phyloP scores from a whole-genome alignment of 2,113 vertebrate species.

The Addax nasomaculatus region DNA sequence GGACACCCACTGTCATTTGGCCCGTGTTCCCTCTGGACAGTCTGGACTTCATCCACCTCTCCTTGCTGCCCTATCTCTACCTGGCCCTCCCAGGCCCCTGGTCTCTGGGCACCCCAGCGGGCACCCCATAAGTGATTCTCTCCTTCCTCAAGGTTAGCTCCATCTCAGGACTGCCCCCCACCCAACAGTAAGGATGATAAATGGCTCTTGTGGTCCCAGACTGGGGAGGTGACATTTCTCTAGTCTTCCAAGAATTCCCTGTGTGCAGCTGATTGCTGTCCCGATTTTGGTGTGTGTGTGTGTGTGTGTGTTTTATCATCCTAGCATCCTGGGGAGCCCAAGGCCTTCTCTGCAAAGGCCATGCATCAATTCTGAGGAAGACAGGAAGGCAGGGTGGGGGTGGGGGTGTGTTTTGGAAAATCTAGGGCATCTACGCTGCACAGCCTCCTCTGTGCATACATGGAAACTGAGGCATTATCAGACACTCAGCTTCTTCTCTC shows the following conservation, averaged over 20 bases:
- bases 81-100: fast-evolving
- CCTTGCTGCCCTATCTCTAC: background rate
- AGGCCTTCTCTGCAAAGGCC: conserved; percentile 46
- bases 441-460: background rate
- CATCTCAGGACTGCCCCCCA: background rate
- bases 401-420: background rate
- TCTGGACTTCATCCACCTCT: background rate
- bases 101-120: background rate
- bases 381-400: background rate
- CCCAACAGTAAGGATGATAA: conserved; percentile 43
- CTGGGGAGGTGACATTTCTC: conserved; percentile 56
- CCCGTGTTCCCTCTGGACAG: fast-evolving
- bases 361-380: conserved; percentile 5
- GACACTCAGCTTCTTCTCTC: background rate
- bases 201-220: conserved; percentile 18
- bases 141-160: conserved; percentile 41
- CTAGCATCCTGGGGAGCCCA: background rate
- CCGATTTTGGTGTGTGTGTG: background rate
- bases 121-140: background rate
- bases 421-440: fast-evolving
- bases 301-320: background rate
- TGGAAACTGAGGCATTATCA: conserved; percentile 40
- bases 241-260: conserved; percentile 48
- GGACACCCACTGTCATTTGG: background rate
- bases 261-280: background rate